phyloP scores from a whole-genome alignment of 2,797 vertebrate species.

The Periparus ater region DNA sequence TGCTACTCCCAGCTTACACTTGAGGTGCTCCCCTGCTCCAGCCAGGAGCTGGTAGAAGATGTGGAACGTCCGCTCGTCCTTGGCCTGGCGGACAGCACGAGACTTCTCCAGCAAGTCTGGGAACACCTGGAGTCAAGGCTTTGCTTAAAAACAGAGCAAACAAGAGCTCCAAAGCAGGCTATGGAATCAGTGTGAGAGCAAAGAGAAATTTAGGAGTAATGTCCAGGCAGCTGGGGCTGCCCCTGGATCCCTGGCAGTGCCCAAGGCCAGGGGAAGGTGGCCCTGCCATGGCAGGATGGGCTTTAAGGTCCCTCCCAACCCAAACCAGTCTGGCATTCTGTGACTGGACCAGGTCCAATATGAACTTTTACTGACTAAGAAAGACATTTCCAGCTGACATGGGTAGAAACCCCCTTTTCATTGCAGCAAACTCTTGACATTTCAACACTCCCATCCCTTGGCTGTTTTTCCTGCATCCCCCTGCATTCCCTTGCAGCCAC shows the following conservation, averaged over 20 bases:
- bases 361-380: neutral
- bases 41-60: constrained; percentile 96
- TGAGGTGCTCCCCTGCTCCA: constrained; percentile 94
- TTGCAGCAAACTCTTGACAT: neutral
- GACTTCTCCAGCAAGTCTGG: constrained; percentile 97
- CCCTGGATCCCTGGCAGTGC: neutral
- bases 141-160: neutral
- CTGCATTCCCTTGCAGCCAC: neutral
- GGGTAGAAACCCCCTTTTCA: neutral
- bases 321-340: neutral
- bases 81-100: constrained; percentile 96
- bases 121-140: constrained; percentile 72
- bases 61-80: constrained; percentile 97
- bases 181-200: neutral
- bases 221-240: neutral
- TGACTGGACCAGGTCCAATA: neutral
- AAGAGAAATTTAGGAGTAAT: fast-evolving
- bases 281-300: neutral
- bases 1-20: constrained; percentile 80
- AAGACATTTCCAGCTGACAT: neutral
- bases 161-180: neutral
- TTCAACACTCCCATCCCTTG: neutral
- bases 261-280: neutral
- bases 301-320: neutral
- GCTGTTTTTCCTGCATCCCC: neutral